Percentiles rank a stretch among this genome's conserved stretches.
Conservation (phyloP, 2,113 vertebrate species). For the Anguilla rostrata region DNA sequence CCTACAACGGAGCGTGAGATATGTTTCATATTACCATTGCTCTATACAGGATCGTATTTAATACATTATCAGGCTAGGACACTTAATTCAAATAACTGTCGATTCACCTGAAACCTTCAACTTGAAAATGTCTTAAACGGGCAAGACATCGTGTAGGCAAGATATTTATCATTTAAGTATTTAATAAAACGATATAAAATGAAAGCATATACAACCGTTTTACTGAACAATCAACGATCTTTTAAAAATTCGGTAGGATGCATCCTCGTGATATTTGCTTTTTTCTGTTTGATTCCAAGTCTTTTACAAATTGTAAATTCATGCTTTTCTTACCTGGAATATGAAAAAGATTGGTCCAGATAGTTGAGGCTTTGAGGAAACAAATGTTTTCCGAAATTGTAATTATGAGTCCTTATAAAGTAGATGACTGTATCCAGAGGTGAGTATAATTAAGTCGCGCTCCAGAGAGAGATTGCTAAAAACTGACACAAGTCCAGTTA, state of each 20-base stretch:
- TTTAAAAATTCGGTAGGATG: no score
- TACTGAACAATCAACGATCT: no score
- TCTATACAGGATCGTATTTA: no score
- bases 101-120: not conserved
- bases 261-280: not conserved
- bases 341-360: not conserved
- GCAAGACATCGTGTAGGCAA: no score
- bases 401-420: not conserved
- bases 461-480: slow-evolving; percentile 40
- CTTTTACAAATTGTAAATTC: not conserved
- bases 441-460: not conserved
- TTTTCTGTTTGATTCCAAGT: not conserved
- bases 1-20: not conserved
- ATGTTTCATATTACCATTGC: not conserved
- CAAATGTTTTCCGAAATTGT: not conserved
- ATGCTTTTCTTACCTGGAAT: slow-evolving; percentile 23
- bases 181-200: no score
- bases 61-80: not conserved
- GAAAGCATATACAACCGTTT: no score
- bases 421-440: not conserved
- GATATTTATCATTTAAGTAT: no score
- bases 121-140: no score
- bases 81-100: not conserved
- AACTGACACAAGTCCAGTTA: slow-evolving; percentile 56
- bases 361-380: not conserved